Percentiles rank a stretch among this genome's conserved stretches.
Evolutionary conservation across 2,888 invertebrate species (phyloP).

Genomic region (Pristionchus arcanus): DNA sequence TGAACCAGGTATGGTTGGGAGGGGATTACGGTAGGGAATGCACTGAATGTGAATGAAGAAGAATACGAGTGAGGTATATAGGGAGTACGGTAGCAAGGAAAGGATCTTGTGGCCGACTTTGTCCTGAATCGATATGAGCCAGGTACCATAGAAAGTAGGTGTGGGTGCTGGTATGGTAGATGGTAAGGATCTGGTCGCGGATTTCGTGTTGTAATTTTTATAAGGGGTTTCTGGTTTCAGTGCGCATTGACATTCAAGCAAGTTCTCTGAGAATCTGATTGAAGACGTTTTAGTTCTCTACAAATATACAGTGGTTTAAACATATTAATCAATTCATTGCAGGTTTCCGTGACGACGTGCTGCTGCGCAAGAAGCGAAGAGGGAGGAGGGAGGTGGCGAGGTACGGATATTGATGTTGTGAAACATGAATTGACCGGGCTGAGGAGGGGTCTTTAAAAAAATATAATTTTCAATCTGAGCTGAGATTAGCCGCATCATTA

Average conservation of each 20-base stretch:
- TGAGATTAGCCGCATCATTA: no score
- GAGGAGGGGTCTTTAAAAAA: no score
- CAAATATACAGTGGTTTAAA: no score
- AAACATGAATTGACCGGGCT: no score
- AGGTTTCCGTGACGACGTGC: slow-evolving; percentile 53
- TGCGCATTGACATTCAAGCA: no score
- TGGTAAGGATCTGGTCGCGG: not conserved
- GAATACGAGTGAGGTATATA: not conserved
- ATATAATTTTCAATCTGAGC: no score
- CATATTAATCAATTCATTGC: not conserved
- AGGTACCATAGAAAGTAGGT: no score
- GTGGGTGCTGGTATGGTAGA: not conserved
- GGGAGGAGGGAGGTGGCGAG: slow-evolving; percentile 4
- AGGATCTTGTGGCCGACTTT: not conserved
- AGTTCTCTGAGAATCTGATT: no score
- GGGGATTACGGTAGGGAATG: not conserved
- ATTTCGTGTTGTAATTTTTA: not conserved
- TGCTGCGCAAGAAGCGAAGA: slow-evolving; percentile 33
- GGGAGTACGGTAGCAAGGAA: not conserved
- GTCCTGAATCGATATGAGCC: not conserved
- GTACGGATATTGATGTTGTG: not conserved
- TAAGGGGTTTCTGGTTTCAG: not conserved
- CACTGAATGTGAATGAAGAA: no score
- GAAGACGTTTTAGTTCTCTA: no score
- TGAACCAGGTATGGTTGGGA: slow-evolving; percentile 36